phyloP scores from a whole-genome alignment of 2,888 invertebrate genomes.

The Choristoneura rosaceana region DNA sequence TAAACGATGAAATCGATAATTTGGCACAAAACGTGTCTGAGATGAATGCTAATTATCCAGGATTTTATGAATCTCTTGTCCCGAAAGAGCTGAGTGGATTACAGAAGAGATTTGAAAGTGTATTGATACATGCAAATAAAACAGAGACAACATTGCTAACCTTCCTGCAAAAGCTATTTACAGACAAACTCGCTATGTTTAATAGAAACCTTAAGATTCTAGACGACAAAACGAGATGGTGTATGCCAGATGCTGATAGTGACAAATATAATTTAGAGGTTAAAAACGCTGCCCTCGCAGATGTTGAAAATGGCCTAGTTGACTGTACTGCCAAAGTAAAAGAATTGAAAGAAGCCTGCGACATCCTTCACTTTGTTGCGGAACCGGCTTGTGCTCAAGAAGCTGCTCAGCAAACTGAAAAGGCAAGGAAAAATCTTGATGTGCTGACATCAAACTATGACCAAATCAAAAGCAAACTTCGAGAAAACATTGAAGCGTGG shows the following conservation, averaged over 20 bases:
- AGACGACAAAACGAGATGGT: conserved; percentile 96
- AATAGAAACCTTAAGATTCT: conserved; percentile 92
- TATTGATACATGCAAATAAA: conserved; percentile 92
- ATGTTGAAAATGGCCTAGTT: conserved; percentile 89
- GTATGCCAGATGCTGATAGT: conserved; percentile 94
- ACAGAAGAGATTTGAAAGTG: conserved; percentile 93
- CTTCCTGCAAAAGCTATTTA: conserved; percentile 94
- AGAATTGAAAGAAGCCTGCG: conserved; percentile 89
- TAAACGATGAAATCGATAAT: conserved; percentile 88
- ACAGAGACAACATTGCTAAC: conserved; percentile 91
- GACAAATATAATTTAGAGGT: conserved; percentile 97
- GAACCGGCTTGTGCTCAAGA: conserved; percentile 88
- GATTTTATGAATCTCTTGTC: conserved; percentile 90
- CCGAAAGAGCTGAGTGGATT: conserved; percentile 93
- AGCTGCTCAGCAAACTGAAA: conserved; percentile 89
- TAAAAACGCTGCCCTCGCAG: conserved; percentile 92
- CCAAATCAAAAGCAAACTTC: conserved; percentile 88
- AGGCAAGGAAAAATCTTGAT: conserved; percentile 89
- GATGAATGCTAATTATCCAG: conserved; percentile 90
- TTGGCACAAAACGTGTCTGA: conserved; percentile 89
- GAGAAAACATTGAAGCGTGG: conserved; percentile 91
- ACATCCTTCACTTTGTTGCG: conserved; percentile 90
- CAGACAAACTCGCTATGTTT: conserved; percentile 92
- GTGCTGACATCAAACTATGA: conserved; percentile 88
- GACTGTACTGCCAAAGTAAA: conserved; percentile 89